phyloP scores from a whole-genome alignment of 2,113 vertebrate species.

The Regulus satrapa region DNA sequence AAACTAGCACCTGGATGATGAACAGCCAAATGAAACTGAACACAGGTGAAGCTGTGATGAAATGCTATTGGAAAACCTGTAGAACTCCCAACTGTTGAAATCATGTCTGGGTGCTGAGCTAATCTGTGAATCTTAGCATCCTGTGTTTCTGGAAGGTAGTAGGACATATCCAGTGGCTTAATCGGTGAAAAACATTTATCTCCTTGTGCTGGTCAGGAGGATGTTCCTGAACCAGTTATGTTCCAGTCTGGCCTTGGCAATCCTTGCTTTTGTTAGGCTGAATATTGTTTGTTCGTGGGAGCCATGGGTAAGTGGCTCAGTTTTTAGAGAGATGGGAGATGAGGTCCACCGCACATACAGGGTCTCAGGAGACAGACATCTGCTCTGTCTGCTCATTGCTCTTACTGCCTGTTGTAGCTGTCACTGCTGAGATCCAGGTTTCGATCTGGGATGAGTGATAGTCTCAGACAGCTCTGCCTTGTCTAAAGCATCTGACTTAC shows the following conservation, averaged over 20 bases:
- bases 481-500: neutral
- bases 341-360: neutral
- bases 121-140: neutral
- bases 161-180: neutral
- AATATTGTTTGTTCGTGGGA: neutral
- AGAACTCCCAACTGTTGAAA: neutral
- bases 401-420: neutral
- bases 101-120: neutral
- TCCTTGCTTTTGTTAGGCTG: neutral
- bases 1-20: neutral
- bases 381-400: neutral
- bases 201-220: neutral
- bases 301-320: neutral
- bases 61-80: neutral
- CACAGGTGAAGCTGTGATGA: neutral
- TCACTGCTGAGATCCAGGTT: neutral
- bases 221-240: neutral
- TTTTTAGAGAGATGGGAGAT: neutral
- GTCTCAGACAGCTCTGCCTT: slow-evolving; percentile 10
- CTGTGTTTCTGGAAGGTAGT: neutral
- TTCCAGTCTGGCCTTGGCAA: neutral
- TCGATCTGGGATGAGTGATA: slow-evolving; percentile 28
- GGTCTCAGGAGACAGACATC: neutral
- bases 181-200: neutral
- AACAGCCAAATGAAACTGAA: neutral